Conservation (phyloP, 1,140 invertebrate species). For the Battus philenor region DNA sequence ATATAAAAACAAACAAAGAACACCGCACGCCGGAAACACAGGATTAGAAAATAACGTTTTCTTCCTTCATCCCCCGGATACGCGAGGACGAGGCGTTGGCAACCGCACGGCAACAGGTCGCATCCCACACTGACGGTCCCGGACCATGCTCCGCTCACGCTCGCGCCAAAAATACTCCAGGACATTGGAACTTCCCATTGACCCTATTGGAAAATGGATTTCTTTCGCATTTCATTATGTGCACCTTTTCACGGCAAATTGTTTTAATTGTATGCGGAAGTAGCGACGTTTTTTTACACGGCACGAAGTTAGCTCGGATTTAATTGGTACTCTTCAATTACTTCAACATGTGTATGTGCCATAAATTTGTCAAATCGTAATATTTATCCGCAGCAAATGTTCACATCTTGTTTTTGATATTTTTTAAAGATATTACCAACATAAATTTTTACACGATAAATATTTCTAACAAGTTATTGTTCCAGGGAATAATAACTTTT, state of each 20-base stretch:
- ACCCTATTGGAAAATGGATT: conserved; percentile 66
- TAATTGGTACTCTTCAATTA: too few relatives aligned
- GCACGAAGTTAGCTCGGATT: too few relatives aligned
- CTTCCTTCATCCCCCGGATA: conserved; percentile 23
- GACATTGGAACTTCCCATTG: conserved; percentile 56
- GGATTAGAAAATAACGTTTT: conserved; percentile 46
- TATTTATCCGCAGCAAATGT: too few relatives aligned
- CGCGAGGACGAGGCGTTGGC: conserved; percentile 29
- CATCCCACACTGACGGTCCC: conserved; percentile 55
- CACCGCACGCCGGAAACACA: conserved; percentile 20
- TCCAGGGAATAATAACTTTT: too few relatives aligned
- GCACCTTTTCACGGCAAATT: conserved; percentile 18
- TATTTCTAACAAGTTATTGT: too few relatives aligned
- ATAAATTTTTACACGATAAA: too few relatives aligned
- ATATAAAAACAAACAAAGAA: conserved; percentile 12
- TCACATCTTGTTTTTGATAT: too few relatives aligned
- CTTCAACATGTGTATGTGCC: too few relatives aligned
- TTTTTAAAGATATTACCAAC: too few relatives aligned
- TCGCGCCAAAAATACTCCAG: conserved; percentile 70
- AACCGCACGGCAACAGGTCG: conserved; percentile 69
- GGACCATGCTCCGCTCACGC: conserved; percentile 47
- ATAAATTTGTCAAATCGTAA: too few relatives aligned
- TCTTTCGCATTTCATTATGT: conserved; percentile 50
- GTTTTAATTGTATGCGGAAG: too few relatives aligned
- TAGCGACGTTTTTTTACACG: too few relatives aligned